Percentiles rank a stretch among this genome's conserved stretches.
phyloP scores from a whole-genome alignment of 2,888 invertebrate genomes.

The Scaptomyza cyrtandrae region DNA sequence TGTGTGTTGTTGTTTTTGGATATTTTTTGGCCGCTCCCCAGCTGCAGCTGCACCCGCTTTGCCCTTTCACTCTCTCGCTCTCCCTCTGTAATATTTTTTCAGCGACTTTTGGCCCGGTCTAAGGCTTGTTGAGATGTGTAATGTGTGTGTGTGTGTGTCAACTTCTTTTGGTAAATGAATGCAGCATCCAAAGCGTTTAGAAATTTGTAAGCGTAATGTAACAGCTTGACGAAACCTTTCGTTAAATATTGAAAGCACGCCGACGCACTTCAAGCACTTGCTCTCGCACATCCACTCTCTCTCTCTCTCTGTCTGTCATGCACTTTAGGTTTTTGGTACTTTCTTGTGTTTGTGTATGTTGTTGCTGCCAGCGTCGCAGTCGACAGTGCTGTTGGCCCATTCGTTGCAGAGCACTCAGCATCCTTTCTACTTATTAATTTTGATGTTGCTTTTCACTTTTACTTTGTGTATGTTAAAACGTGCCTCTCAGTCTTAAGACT shows the following conservation, averaged over 20 bases:
- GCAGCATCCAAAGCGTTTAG: constrained; percentile 46
- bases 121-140: constrained; percentile 16
- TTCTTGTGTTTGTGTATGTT: constrained; percentile 35
- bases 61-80: neutral
- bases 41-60: constrained; percentile 26
- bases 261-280: constrained; percentile 31
- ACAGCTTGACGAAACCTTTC: constrained; percentile 60
- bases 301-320: constrained; percentile 25
- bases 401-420: constrained; percentile 65
- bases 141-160: constrained; percentile 8
- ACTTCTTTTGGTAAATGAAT: constrained; percentile 41
- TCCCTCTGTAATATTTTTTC: neutral
- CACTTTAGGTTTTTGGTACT: constrained; percentile 40
- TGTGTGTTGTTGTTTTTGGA: constrained; percentile 11
- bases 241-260: constrained; percentile 71
- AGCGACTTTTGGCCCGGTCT: constrained; percentile 28
- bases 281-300: constrained; percentile 1
- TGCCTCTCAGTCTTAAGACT: constrained; percentile 44
- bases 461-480: constrained; percentile 79
- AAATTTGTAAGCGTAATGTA: constrained; percentile 14
- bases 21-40: constrained; percentile 48
- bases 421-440: constrained; percentile 80
- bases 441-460: constrained; percentile 80
- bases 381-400: constrained; percentile 35
- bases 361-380: constrained; percentile 38